These are phyloP conservation scores for Drosophila gunungcola DNA, from an alignment of 1,140 invertebrate species.

Conservation along the genomic window DNA sequence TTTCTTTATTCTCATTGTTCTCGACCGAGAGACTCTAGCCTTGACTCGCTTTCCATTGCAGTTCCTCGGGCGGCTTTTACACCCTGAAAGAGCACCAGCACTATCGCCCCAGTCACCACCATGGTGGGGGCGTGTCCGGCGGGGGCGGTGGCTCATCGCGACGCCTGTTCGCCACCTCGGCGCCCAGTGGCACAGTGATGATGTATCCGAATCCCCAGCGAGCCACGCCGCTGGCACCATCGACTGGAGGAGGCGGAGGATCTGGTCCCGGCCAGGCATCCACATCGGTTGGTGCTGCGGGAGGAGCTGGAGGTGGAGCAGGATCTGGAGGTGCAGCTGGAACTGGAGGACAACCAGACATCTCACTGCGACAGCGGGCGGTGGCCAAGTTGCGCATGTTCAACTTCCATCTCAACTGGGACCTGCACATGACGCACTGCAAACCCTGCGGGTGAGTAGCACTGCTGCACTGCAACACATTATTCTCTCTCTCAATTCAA, in stretches of 20 bases:
- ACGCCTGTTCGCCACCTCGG: constrained; percentile 75
- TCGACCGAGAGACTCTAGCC: neutral
- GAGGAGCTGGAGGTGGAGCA: constrained; percentile 4
- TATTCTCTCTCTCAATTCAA: too few relatives aligned
- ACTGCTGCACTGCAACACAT: constrained; percentile 16
- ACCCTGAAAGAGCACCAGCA: constrained; percentile 78
- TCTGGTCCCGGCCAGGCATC: constrained; percentile 48
- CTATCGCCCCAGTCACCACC: constrained; percentile 56
- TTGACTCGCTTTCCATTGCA: constrained; percentile 35
- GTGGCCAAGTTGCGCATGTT: constrained; percentile 84
- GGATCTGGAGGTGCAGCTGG: constrained; percentile 1
- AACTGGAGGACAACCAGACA: constrained; percentile 60
- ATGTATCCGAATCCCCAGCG: constrained; percentile 78
- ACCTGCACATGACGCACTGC: constrained; percentile 84
- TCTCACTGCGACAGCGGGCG: constrained; percentile 81
- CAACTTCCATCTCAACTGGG: constrained; percentile 84
- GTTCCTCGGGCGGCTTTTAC: constrained; percentile 80
- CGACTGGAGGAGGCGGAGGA: neutral
- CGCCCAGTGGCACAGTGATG: constrained; percentile 81
- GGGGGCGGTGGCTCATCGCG: constrained; percentile 54
- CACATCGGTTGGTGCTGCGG: constrained; percentile 44
- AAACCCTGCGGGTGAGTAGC: constrained; percentile 83
- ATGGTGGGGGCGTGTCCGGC: constrained; percentile 25
- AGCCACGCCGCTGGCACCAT: constrained; percentile 19
- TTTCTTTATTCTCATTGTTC: neutral